Base-by-base conservation (phyloP, 2,113 vertebrate genomes). In the Anhinga anhinga region DNA sequence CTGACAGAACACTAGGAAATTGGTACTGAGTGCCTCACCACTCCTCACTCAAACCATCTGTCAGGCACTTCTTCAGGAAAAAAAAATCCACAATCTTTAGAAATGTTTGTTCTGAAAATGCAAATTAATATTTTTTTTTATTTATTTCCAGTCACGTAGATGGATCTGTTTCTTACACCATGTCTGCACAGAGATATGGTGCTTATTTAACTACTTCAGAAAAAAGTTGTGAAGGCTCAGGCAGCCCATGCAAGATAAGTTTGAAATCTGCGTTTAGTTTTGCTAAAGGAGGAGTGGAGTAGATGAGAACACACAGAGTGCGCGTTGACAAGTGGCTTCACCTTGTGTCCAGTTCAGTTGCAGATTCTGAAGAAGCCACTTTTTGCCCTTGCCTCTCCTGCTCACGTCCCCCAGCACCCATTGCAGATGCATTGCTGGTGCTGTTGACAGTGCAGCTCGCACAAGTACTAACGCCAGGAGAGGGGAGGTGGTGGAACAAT, bases 31-130 rank as follows among this genome's bases (percentile, higher is more conserved):
- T 82, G 94, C 93, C 86, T 96, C 91, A 80, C 88, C 94, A 95
- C 95, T 96, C 70, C 90, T 97, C 97, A 73, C 56, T 97, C 90
- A 91, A 67, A 80, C 98, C 98, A 98, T 98, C 98, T 98, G 98
- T 97, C 96, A 97, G 56, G 91, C 84, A 86, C 91, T 97, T 97
- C 95, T 97, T 86, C 87, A 49, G 85, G 91, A 55, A 95, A 90
- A 80, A 96, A 97, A n/a, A 32, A 45, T 25, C 15, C 34, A 96
- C 70, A 97, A 84, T 97, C 97, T 97, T 97, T 96, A 97, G 95
- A 97, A 96, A 92, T 95, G 82, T 95, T 97, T 97, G 84, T 97
- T 97, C 97, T 92, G 82, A 90, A 91, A 95, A 97, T 83, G 96
- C 92, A 88, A 91, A 96, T 93, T 90, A 93, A 63, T 94, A 77